Evolutionary conservation across 2,888 invertebrate species (phyloP).

Genomic region (Tenthredo livida): DNA sequence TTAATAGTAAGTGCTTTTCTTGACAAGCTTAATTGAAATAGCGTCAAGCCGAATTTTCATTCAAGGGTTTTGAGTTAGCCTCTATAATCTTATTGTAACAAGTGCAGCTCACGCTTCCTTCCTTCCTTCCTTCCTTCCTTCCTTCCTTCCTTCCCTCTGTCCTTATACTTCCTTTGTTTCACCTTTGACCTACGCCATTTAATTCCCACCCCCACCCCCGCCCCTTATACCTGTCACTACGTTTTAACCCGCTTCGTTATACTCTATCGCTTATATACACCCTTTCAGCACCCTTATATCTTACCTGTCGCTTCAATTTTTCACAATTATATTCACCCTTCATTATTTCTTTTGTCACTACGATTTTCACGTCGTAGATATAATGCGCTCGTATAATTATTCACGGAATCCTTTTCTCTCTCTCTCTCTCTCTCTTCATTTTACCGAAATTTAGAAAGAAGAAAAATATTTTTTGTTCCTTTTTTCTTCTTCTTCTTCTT

Average conservation of each 20-base stretch:
- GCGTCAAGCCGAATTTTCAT: slow-evolving; percentile 46
- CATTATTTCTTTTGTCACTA: neutral
- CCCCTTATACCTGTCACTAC: slow-evolving; percentile 19
- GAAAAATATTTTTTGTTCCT: too few relatives aligned
- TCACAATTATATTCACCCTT: neutral
- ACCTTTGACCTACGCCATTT: slow-evolving; percentile 39
- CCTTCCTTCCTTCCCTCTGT: neutral
- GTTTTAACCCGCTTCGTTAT: slow-evolving; percentile 16
- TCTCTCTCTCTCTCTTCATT: too few relatives aligned
- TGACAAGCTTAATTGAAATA: slow-evolving; percentile 30
- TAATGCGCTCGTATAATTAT: too few relatives aligned
- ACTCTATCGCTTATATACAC: neutral
- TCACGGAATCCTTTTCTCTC: too few relatives aligned
- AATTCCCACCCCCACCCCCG: neutral
- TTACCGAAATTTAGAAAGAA: too few relatives aligned
- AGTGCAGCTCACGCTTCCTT: neutral
- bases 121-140: slow-evolving; percentile 14
- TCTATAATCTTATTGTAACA: slow-evolving; percentile 29
- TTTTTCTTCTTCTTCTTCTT: too few relatives aligned
- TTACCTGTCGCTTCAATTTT: slow-evolving; percentile 9
- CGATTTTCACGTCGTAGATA: too few relatives aligned
- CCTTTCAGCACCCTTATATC: neutral
- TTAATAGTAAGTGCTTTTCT: slow-evolving; percentile 44
- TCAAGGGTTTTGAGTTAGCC: slow-evolving; percentile 8
- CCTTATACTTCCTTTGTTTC: slow-evolving; percentile 17